phyloP scores from a whole-genome alignment of 2,113 vertebrate genomes.

The Oostethus manadensis region DNA sequence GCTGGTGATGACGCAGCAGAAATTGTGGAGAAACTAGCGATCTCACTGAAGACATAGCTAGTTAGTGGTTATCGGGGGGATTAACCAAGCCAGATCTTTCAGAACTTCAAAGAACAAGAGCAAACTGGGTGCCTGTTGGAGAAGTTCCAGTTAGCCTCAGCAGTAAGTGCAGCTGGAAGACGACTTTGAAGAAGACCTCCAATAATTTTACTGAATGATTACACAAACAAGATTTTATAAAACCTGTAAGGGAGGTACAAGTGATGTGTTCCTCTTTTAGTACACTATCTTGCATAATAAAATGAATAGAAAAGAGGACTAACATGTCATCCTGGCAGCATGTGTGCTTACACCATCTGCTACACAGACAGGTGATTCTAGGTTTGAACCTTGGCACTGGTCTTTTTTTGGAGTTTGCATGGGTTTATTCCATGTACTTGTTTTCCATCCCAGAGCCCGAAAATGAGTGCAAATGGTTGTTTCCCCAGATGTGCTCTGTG shows the following conservation, averaged over 20 bases:
- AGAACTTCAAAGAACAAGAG: conserved; percentile 56
- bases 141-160: conserved; percentile 28
- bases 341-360: no score
- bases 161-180: conserved; percentile 24
- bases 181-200: conserved; percentile 18
- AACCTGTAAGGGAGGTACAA: conserved; percentile 10
- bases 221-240: conserved; percentile 17
- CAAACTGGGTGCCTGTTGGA: conserved; percentile 33
- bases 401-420: no score
- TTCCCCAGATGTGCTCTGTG: no score
- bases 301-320: background rate
- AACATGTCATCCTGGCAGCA: background rate
- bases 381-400: no score
- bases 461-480: no score
- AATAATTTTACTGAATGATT: conserved; percentile 10
- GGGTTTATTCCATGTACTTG: no score
- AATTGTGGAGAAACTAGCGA: conserved; percentile 52
- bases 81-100: conserved; percentile 39
- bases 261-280: conserved; percentile 11
- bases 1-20: conserved; percentile 53
- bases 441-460: no score
- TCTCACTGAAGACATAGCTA: conserved; percentile 29
- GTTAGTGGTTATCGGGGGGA: conserved; percentile 13
- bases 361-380: no score
- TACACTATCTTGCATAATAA: background rate